These are phyloP conservation scores for Salminus brasiliensis DNA, from an alignment of 2,113 vertebrate genomes.

Conservation along the genomic window DNA sequence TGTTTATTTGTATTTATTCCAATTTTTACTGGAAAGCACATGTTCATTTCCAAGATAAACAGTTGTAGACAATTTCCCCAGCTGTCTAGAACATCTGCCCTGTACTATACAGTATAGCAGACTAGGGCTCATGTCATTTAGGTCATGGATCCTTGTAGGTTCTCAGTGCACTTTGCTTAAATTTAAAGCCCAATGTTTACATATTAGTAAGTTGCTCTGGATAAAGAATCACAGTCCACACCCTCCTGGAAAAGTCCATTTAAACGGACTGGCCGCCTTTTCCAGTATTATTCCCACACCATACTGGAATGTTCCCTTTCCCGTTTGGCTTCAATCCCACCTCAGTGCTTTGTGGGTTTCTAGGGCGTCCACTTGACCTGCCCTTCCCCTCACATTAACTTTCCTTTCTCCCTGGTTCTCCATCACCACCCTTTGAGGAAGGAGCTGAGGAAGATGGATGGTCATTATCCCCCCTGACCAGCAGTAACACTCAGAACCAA, in stretches of 20 bases:
- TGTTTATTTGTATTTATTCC: too few relatives aligned
- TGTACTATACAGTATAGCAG: too few relatives aligned
- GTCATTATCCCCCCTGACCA: constrained; percentile 44
- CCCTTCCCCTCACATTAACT: constrained; percentile 44
- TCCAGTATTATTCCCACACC: neutral
- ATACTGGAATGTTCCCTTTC: neutral
- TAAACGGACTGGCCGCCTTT: neutral
- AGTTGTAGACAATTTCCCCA: too few relatives aligned
- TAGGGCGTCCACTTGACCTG: constrained; percentile 17
- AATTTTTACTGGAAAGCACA: too few relatives aligned
- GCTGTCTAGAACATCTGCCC: too few relatives aligned
- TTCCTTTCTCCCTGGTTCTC: constrained; percentile 20
- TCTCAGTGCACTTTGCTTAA: too few relatives aligned
- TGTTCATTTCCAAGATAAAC: too few relatives aligned
- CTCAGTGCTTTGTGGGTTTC: constrained; percentile 38
- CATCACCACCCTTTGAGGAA: constrained; percentile 29
- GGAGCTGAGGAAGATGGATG: constrained; percentile 40
- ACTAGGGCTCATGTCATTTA: too few relatives aligned
- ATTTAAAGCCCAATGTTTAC: too few relatives aligned
- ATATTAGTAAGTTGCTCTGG: too few relatives aligned
- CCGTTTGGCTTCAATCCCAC: neutral
- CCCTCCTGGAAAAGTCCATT: neutral
- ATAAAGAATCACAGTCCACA: too few relatives aligned
- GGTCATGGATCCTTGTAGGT: too few relatives aligned
- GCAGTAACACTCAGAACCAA: constrained; percentile 38